Evolutionary conservation across 2,113 vertebrate genomes (phyloP).

Genomic region (Centropus unirufus): DNA sequence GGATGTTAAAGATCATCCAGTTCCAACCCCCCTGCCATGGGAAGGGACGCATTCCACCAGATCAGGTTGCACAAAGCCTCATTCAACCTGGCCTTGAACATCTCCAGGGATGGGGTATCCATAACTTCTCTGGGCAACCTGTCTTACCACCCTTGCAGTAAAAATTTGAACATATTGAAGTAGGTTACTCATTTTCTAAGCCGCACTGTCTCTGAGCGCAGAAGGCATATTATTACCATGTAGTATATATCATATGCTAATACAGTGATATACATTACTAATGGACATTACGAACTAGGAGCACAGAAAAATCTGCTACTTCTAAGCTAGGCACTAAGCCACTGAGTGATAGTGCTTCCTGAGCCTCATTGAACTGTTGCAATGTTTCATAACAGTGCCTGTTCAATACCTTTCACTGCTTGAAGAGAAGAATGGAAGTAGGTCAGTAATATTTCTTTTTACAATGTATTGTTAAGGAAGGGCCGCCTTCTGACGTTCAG

Average conservation of each 20-base stretch:
- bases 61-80: too few species aligned
- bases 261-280: neutral
- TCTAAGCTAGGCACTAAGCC: neutral
- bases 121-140: too few species aligned
- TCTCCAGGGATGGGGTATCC: too few species aligned
- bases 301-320: neutral
- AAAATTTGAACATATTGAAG: neutral
- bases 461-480: neutral
- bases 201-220: neutral
- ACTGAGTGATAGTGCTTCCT: neutral
- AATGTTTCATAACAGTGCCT: neutral
- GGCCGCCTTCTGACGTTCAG: neutral
- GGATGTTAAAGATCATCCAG: too few species aligned
- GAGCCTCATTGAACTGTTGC: neutral
- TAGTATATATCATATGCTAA: neutral
- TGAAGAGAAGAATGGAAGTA: neutral
- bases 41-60: too few species aligned
- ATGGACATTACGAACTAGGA: neutral
- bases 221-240: neutral
- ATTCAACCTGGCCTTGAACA: too few species aligned
- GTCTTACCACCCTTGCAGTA: too few species aligned
- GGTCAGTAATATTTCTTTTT: conserved; percentile 9
- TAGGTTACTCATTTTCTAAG: neutral
- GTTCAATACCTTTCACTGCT: neutral
- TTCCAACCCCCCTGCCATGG: too few species aligned